Evolutionary conservation across 2,113 vertebrate species (phyloP), one percentile per base, ranked within the genome.

Genomic region (Lanius ludovicianus): DNA sequence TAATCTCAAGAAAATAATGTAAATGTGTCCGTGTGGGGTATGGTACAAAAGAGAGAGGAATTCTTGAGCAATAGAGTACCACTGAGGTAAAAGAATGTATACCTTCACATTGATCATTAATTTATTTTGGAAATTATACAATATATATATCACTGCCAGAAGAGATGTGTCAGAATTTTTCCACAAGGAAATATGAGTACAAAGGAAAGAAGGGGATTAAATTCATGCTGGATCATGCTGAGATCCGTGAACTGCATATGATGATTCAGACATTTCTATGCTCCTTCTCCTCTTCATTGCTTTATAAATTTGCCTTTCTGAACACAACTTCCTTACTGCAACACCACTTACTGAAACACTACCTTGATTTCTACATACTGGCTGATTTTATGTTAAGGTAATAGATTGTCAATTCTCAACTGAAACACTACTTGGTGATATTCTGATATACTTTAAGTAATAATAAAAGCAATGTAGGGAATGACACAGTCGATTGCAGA

Each of bases 1-100:
- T 64, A 76, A 67, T 55, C 16, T 68, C 35, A 63, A 73, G 77
- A 68, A 89, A 93, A 76, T 31, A 33, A 62, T 10, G 9, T 57
- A 57, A 47, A 33, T 55, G 2, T 37, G 21, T 33, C 37, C 23
- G 16, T 37, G 15, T 25, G 31, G 11, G 10, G 10, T 50, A 35
- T 0, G 0, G 46, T 47, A 59, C 33, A 50, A 80, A 76, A 39
- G 25, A 75, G 47, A 67, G 18, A 52, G 4, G 10, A 39, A 6
- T 71, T 9, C 15, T 93, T 76, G 41, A 75, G 9, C 4, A 35
- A 11, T 13, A 56, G 37, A 15, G 31, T 65, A n/a, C 15, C 80
- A 19, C 22, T 41, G 13, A 60, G 41, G 28, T 28, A 28, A 82
- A 86, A 91, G n/a, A 80, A 79, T 11, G 77, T 8, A 69, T 14